These are phyloP conservation scores for Menura novaehollandiae DNA, from an alignment of 2,113 vertebrate genomes.

Conservation along the genomic window DNA sequence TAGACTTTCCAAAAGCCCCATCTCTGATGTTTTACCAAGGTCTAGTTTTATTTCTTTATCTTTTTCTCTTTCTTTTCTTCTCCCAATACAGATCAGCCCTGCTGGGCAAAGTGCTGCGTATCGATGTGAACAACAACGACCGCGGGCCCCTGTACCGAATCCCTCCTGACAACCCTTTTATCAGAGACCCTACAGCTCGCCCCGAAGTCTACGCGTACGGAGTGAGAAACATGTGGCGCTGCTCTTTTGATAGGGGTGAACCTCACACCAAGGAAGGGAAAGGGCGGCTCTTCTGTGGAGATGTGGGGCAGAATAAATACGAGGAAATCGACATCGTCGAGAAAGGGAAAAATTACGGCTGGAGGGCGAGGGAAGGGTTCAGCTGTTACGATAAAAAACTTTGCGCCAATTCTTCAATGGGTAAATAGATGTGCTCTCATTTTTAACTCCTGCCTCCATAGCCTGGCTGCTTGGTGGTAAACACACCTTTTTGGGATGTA, in stretches of 20 bases:
- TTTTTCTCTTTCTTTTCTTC: not conserved
- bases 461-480: not conserved
- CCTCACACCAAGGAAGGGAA: constrained; percentile 80
- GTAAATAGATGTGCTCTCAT: constrained; percentile 62
- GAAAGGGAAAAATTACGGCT: constrained; percentile 91
- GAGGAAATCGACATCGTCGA: constrained; percentile 93
- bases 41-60: not conserved
- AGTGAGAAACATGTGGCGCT: constrained; percentile 97
- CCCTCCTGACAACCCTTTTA: constrained; percentile 89
- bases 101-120: constrained; percentile 93
- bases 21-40: not conserved
- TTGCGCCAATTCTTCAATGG: constrained; percentile 87
- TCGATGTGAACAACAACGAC: constrained; percentile 84
- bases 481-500: not conserved
- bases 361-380: constrained; percentile 94
- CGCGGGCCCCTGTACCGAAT: constrained; percentile 82
- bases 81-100: constrained; percentile 79
- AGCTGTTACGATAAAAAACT: constrained; percentile 95
- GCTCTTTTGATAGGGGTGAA: constrained; percentile 91
- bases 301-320: constrained; percentile 95
- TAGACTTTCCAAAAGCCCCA: not conserved
- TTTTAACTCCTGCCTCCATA: not conserved
- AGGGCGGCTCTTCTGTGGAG: constrained; percentile 92
- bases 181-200: constrained; percentile 73
- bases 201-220: constrained; percentile 91